Base-by-base conservation (phyloP, 1,140 invertebrate genomes). In the Pseudomyrmex sp. region DNA sequence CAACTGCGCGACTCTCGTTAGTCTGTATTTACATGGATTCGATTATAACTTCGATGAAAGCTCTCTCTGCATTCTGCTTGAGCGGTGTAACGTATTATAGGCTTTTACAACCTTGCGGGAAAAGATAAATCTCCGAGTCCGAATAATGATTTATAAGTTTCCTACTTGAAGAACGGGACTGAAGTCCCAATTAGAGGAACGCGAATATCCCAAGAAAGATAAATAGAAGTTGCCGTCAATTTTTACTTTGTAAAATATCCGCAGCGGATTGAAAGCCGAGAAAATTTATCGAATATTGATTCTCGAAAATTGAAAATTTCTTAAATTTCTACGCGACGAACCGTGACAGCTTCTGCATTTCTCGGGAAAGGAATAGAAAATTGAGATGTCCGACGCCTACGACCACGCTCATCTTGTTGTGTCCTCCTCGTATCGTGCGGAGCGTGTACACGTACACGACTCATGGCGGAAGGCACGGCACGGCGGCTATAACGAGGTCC, bases 401-500 rank as follows among this genome's bases (percentile, higher is more conserved):
- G 84, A 85, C 63, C 70, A 54, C 74, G 26, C 76, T 50, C 61
- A 26, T n/a, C 48, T 66, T 76, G 54, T 82, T 66, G 44, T 66
- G 48, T 76, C 72, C 54, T 26, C 26, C 20, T 26, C n/a, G 46
- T 52, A 74, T 70, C 83, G 63, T 58, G 58, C 58, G 23, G 20
- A 68, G 69, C 84, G 63, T 70, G 23, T 83, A 56, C 46, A 88
- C 46, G 13, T 35, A 35, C 35, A 88, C 61, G 70, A 82, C 18
- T 58, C 63, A 79, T n/a, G 63, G 54, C 23, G 69, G 68, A 70
- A 77, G 69, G 56, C 48, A 12, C 44, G 52, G 75, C 68, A 66
- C 2, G n/a, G 12, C n/a, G 59, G 46, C 58, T 46, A 50, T 92
- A 91, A 91, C 90, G 85, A 92, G 88, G 88, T 80, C 82, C 88